phyloP scores from a whole-genome alignment of 1,140 invertebrate species.

The Arctopsyche grandis region DNA sequence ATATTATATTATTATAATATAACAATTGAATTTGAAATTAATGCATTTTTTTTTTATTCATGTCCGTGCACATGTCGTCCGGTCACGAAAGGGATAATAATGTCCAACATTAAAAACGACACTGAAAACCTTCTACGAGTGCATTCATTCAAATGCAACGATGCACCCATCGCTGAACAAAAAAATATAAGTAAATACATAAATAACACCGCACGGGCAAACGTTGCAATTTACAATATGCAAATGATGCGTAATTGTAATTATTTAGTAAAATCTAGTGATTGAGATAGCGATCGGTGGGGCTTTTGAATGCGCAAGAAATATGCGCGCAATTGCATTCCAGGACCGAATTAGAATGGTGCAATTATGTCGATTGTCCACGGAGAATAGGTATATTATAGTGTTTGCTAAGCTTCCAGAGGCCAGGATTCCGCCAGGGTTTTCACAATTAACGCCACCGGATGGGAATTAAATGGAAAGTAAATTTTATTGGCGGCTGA shows the following conservation, averaged over 20 bases:
- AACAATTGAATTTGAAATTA: too few species aligned
- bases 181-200: not conserved
- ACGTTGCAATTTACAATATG: not conserved
- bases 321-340: not conserved
- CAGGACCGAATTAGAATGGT: constrained; percentile 12
- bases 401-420: not conserved
- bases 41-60: too few species aligned
- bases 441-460: constrained; percentile 42
- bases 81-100: not conserved
- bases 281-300: not conserved
- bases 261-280: not conserved
- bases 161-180: not conserved
- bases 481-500: constrained; percentile 51
- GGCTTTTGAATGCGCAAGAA: not conserved
- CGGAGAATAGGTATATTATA: not conserved
- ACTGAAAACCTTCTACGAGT: constrained; percentile 1
- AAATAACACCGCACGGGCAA: not conserved
- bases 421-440: constrained; percentile 27
- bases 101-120: not conserved
- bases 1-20: too few species aligned
- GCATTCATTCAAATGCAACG: not conserved
- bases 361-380: constrained; percentile 34
- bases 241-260: not conserved
- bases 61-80: not conserved
- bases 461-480: constrained; percentile 52